Base-by-base conservation (phyloP, 1,140 invertebrate genomes). In the Bombyx mandarina region DNA sequence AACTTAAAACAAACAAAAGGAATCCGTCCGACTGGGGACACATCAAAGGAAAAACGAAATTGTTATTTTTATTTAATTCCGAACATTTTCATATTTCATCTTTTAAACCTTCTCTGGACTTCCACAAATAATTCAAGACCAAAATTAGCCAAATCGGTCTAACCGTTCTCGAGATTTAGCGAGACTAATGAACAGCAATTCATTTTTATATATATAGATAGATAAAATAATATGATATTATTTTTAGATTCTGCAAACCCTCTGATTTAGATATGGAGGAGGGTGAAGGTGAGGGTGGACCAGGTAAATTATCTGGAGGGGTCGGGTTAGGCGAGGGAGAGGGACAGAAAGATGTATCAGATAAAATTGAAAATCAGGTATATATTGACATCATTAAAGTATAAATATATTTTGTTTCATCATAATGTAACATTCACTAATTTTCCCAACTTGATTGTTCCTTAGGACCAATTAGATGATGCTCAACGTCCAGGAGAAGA, bases 271-370 rank as follows among this genome's bases (percentile, higher is more conserved):
- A 93, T n/a, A 92, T 93, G 73, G 91, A 92, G 59, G 90, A 90
- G 8, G 88, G 88, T 12, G 89, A 90, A 57, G 92, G 90, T 58
- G 91, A 93, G 66, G 90, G 89, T 12, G 86, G 89, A 45, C 86
- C 90, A 44, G 89, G 91, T 48, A 90, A 91, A 61, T 76, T 89
- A 7, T 86, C 89, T 0, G 91, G 93, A 56, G 94, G 94, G 8
- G 92, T 94, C 82, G 98, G 97, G 0, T 86, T 99, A 2, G 96
- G 96, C 1, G 97, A 99, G 65, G 97, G 97, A 0, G 94, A 98
- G 69, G 97, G 97, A 8, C 91, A 94, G 60, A 97, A 96, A 73
- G 98, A 99, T 89, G 96, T 99, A 6, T 99, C 97, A 1, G 97
- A 99, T 56, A 90, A 91, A 76, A 96, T 99, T 45, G 96, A 99